Evolutionary conservation across 2,797 vertebrate species (phyloP).

Genomic region (Propithecus perrieri): DNA sequence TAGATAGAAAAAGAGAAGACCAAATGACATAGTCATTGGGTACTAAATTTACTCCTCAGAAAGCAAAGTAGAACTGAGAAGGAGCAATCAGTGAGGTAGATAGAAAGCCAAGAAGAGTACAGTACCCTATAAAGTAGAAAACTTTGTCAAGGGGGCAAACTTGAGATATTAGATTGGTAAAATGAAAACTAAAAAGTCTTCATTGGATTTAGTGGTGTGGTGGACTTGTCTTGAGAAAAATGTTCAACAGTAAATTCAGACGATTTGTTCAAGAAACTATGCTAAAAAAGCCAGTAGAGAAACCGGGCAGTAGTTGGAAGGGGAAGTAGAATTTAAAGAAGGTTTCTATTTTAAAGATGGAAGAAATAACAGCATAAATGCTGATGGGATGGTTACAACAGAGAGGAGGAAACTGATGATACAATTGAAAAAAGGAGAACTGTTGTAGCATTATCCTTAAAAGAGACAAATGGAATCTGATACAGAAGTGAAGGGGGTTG

Average conservation of each 20-base stretch:
- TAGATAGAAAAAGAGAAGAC: conserved; percentile 2
- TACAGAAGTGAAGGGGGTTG: background rate
- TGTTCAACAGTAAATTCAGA: background rate
- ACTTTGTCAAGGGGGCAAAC: background rate
- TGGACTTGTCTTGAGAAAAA: background rate
- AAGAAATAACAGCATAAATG: background rate
- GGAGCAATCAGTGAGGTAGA: background rate
- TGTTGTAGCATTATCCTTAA: background rate
- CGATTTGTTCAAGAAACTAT: background rate
- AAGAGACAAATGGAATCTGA: background rate
- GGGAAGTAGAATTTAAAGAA: background rate
- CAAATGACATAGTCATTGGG: background rate
- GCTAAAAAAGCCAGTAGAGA: background rate
- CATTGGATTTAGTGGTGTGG: background rate
- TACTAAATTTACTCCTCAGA: background rate
- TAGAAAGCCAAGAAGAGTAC: background rate
- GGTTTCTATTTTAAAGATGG: background rate
- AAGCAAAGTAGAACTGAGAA: background rate
- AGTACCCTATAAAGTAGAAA: background rate
- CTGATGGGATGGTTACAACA: background rate
- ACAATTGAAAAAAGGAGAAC: background rate
- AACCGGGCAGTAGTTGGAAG: background rate
- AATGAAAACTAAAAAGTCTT: conserved; percentile 1
- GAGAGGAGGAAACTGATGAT: background rate
- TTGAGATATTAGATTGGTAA: background rate